Percentiles rank a stretch among this genome's conserved stretches.
Conservation (phyloP, 2,888 invertebrate genomes). For the Oxyteleia sp. region DNA sequence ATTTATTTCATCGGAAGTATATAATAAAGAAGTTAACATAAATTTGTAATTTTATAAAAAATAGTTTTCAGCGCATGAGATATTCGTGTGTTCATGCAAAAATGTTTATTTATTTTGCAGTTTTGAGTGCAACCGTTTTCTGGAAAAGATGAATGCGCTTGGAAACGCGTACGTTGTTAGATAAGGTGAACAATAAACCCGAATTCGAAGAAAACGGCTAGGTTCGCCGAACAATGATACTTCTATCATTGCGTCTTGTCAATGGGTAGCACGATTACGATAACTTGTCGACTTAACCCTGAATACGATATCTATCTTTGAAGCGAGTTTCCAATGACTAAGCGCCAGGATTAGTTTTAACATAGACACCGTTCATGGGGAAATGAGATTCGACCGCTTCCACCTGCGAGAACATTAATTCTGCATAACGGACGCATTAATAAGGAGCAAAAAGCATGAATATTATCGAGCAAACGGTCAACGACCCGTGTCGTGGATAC, state of each 20-base stretch:
- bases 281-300: constrained; percentile 67
- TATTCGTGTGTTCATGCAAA: too few relatives aligned
- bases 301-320: constrained; percentile 65
- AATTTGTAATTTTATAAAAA: too few relatives aligned
- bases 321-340: constrained; percentile 66
- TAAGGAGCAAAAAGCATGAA: constrained; percentile 77
- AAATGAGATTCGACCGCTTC: constrained; percentile 71
- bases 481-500: constrained; percentile 64
- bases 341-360: constrained; percentile 63
- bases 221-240: constrained; percentile 54
- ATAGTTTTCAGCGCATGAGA: too few relatives aligned
- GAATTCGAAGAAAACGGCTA: constrained; percentile 48
- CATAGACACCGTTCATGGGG: constrained; percentile 60
- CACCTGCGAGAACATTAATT: constrained; percentile 74
- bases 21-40: too few relatives aligned
- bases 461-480: constrained; percentile 75
- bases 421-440: constrained; percentile 78
- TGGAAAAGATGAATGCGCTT: constrained; percentile 21
- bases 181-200: constrained; percentile 58
- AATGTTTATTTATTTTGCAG: too few relatives aligned
- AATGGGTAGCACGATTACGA: constrained; percentile 66
- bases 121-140: constrained; percentile 10
- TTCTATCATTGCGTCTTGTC: constrained; percentile 51
- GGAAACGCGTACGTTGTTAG: constrained; percentile 21
- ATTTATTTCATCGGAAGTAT: too few relatives aligned